phyloP scores from a whole-genome alignment of 2,888 invertebrate species.

The Alsophila aescularia region DNA sequence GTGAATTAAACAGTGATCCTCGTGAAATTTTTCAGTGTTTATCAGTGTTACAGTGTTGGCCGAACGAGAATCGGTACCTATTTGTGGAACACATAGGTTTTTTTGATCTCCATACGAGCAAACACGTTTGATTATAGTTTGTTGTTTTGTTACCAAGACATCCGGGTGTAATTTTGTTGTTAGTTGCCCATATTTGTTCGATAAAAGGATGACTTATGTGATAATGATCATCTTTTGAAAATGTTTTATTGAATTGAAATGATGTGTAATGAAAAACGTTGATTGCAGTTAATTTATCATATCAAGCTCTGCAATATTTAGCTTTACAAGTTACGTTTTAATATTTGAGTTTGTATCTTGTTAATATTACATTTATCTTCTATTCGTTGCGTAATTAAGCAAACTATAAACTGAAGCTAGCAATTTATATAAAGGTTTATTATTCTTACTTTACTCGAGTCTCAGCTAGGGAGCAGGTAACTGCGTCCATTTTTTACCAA shows the following conservation, averaged over 20 bases:
- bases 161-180: slow-evolving; percentile 67
- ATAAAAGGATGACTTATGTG: slow-evolving; percentile 40
- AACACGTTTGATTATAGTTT: slow-evolving; percentile 78
- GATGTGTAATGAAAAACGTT: slow-evolving; percentile 47
- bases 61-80: slow-evolving; percentile 59
- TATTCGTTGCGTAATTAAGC: neutral
- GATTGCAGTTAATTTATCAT: slow-evolving; percentile 25
- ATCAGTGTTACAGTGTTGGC: slow-evolving; percentile 53
- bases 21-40: slow-evolving; percentile 55
- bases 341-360: neutral
- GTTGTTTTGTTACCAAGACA: slow-evolving; percentile 80
- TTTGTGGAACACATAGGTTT: slow-evolving; percentile 50
- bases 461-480: slow-evolving; percentile 64
- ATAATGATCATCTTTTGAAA: slow-evolving; percentile 35
- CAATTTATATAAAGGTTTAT: neutral
- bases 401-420: neutral
- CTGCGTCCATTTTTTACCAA: slow-evolving; percentile 71
- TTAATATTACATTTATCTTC: neutral
- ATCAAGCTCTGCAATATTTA: neutral
- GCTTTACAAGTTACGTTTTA: neutral
- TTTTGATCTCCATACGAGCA: slow-evolving; percentile 67
- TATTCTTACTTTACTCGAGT: slow-evolving; percentile 19
- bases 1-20: slow-evolving; percentile 65
- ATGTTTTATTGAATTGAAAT: slow-evolving; percentile 7
- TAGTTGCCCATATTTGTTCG: slow-evolving; percentile 47